phyloP scores from a whole-genome alignment of 2,888 invertebrate genomes.

The Amiota minor region DNA sequence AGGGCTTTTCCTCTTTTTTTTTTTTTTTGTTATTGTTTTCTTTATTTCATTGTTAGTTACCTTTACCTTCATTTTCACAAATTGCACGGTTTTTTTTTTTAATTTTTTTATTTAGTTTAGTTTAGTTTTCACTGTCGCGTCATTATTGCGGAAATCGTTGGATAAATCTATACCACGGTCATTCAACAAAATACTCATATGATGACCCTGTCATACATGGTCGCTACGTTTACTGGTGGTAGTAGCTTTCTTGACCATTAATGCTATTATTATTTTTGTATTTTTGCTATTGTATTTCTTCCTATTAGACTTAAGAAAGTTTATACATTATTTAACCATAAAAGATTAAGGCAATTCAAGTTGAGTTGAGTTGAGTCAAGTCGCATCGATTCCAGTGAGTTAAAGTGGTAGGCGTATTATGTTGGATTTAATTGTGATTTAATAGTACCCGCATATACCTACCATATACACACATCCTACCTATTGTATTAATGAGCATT shows the following conservation, averaged over 20 bases:
- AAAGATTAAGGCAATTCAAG: background rate
- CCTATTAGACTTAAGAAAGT: no score
- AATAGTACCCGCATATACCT: no score
- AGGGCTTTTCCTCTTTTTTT: slow-evolving; percentile 4
- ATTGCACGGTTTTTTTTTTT: background rate
- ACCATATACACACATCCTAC: no score
- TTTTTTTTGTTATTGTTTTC: background rate
- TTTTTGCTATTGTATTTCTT: no score
- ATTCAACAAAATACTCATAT: background rate
- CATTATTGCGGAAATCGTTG: slow-evolving; percentile 25
- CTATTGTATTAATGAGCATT: no score
- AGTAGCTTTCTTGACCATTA: slow-evolving; percentile 34
- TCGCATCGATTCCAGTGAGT: no score
- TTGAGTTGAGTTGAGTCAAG: no score
- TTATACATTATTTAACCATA: slow-evolving; percentile 38
- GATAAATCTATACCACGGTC: slow-evolving; percentile 23
- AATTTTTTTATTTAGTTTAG: background rate
- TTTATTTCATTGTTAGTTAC: background rate
- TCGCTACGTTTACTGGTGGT: background rate
- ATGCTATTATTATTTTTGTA: slow-evolving; percentile 39
- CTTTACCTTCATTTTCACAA: slow-evolving; percentile 4
- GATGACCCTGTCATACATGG: background rate
- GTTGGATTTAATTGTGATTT: no score
- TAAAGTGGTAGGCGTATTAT: no score
- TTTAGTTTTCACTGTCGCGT: background rate